phyloP scores from a whole-genome alignment of 2,113 vertebrate genomes.

The Mastomys natalensis region DNA sequence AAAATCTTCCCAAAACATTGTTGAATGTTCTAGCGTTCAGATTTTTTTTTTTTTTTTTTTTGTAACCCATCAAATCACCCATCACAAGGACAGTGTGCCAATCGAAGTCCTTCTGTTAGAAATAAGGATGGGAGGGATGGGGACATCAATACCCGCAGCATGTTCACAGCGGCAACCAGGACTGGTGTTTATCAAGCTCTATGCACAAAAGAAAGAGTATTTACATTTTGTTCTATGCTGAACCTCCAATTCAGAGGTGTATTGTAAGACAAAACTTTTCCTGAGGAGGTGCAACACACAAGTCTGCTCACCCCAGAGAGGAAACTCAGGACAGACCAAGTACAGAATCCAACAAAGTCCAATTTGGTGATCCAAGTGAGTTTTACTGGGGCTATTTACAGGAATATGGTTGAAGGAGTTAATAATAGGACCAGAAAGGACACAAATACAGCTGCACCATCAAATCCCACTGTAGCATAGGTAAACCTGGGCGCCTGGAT shows the following conservation, averaged over 20 bases:
- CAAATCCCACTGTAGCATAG: background rate
- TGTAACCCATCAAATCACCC: background rate
- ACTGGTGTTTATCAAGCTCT: background rate
- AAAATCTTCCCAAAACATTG: background rate
- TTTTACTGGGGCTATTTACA: background rate
- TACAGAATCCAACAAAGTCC: background rate
- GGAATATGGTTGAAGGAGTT: background rate
- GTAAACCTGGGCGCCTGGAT: background rate
- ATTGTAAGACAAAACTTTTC: background rate
- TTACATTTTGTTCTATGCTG: background rate
- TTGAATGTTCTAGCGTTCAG: background rate
- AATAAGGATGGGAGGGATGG: background rate
- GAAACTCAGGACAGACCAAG: background rate
- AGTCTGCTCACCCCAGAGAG: background rate
- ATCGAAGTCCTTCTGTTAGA: background rate
- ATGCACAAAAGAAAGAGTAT: background rate
- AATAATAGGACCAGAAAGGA: background rate
- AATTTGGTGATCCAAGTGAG: background rate
- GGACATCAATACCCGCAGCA: rapidly evolving
- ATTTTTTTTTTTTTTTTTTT: background rate
- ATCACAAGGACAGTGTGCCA: background rate
- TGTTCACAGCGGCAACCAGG: too few relatives aligned
- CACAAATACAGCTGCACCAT: background rate
- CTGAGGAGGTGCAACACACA: background rate
- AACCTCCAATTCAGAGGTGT: background rate